Conservation (phyloP, 2,797 vertebrate genomes). For the Dermochelys coriacea region DNA sequence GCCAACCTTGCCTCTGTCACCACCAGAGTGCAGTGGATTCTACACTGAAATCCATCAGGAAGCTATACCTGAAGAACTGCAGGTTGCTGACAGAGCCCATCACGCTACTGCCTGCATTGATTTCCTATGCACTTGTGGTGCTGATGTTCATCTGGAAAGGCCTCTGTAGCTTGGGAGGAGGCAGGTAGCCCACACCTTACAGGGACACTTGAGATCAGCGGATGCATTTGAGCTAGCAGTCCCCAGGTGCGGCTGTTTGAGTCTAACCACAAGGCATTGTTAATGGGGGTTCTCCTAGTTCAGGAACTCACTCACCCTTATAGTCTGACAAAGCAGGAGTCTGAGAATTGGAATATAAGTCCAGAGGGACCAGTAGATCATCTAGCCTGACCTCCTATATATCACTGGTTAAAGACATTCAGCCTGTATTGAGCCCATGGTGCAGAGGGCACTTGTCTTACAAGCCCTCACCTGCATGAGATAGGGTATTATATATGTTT, state of each 20-base stretch:
- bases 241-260: neutral
- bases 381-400: neutral
- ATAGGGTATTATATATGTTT: neutral
- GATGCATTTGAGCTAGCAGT: neutral
- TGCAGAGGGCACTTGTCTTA: neutral
- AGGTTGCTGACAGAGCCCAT: neutral
- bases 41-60: rapidly evolving
- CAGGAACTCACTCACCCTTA: neutral
- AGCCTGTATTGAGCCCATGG: neutral
- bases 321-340: neutral
- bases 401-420: neutral
- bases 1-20: neutral
- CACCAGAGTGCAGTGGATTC: neutral
- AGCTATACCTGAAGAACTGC: neutral
- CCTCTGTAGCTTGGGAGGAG: neutral
- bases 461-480: neutral
- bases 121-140: neutral
- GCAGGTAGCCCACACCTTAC: neutral
- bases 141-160: neutral
- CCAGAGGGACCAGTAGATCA: neutral
- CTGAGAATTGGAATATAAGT: neutral
- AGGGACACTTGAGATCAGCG: neutral
- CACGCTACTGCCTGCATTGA: neutral
- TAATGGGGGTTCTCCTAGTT: neutral
- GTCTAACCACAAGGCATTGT: neutral